These are phyloP conservation scores for Stegastes partitus DNA, from an alignment of 2,113 vertebrate species.

Conservation along the genomic window DNA sequence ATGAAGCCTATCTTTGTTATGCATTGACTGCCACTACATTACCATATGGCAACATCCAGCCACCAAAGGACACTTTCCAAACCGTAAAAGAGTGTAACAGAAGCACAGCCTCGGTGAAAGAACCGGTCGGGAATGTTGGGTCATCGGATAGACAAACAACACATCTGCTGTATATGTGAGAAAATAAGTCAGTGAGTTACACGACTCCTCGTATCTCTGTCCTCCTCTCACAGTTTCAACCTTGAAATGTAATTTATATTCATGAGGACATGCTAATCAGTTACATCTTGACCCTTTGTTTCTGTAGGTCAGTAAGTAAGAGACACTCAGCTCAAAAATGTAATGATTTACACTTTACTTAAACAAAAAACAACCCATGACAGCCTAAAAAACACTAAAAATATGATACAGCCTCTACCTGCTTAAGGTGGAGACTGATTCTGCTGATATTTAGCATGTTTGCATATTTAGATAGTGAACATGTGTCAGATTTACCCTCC, in stretches of 20 bases:
- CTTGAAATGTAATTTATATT: conserved; percentile 61
- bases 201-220: conserved; percentile 1
- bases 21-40: neutral
- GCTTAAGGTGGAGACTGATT: too few relatives aligned
- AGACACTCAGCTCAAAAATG: conserved; percentile 7
- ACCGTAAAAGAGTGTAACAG: neutral
- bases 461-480: too few relatives aligned
- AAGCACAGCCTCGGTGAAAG: neutral
- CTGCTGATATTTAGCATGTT: too few relatives aligned
- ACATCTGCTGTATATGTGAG: neutral
- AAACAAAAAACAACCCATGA: neutral
- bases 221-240: conserved; percentile 32
- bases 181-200: conserved; percentile 1
- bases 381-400: neutral
- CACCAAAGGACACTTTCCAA: neutral
- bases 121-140: neutral
- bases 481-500: too few relatives aligned
- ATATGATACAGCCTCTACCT: neutral
- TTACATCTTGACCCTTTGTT: conserved; percentile 36
- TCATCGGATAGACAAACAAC: neutral
- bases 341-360: neutral
- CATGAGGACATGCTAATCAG: conserved; percentile 51
- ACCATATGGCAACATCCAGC: neutral
- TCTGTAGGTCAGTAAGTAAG: conserved; percentile 23
- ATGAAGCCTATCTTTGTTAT: neutral